These are phyloP conservation scores for Orthosia incerta DNA, from an alignment of 2,888 invertebrate genomes.

Conservation along the genomic window DNA sequence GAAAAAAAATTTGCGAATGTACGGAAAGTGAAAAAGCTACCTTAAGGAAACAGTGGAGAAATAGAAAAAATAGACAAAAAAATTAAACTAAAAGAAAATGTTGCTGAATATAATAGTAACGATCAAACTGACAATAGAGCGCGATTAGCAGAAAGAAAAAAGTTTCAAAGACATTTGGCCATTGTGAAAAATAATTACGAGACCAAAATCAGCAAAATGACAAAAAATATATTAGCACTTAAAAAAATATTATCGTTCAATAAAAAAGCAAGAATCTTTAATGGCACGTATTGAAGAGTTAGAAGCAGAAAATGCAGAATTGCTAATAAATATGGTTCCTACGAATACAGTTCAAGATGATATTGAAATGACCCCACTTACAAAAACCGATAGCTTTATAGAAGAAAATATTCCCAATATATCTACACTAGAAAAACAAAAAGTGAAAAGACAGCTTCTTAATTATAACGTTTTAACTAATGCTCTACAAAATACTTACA, in stretches of 20 bases:
- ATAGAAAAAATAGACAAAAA: slow-evolving; percentile 8
- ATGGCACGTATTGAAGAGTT: background rate
- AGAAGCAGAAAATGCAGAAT: background rate
- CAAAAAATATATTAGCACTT: background rate
- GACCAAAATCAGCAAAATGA: background rate
- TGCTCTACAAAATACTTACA: slow-evolving; percentile 4
- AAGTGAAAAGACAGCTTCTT: slow-evolving; percentile 2
- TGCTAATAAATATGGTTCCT: slow-evolving; percentile 1
- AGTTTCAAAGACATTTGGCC: slow-evolving; percentile 7
- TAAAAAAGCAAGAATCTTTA: background rate
- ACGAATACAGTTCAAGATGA: background rate
- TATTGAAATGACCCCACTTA: background rate
- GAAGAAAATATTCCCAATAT: slow-evolving; percentile 5
- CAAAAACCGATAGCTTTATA: slow-evolving; percentile 4
- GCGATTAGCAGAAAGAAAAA: slow-evolving; percentile 12
- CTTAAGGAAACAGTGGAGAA: slow-evolving; percentile 4
- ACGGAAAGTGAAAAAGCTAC: background rate
- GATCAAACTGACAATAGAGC: background rate
- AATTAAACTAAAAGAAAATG: slow-evolving; percentile 4
- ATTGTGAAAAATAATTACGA: background rate
- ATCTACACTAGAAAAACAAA: slow-evolving; percentile 9
- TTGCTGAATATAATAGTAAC: background rate
- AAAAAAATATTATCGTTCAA: background rate
- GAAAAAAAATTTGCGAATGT: slow-evolving; percentile 7
- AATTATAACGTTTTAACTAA: slow-evolving; percentile 7